Conservation (phyloP, 2,113 vertebrate species). For the Anseranas semipalmata region DNA sequence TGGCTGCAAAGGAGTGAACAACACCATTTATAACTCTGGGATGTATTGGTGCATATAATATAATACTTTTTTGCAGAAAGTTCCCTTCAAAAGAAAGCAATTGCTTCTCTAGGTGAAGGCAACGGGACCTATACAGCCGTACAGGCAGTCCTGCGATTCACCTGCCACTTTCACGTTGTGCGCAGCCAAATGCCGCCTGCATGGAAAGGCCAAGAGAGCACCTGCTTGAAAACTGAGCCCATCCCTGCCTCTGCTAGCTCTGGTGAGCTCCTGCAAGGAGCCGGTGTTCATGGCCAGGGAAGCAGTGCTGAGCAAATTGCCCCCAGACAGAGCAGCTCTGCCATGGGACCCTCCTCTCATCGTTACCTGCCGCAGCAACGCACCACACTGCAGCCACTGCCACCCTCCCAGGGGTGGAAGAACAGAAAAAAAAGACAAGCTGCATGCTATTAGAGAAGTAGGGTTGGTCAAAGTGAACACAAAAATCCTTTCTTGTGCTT, state of each 20-base stretch:
- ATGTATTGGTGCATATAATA: fast-evolving
- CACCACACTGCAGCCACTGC: neutral
- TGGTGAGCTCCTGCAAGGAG: neutral
- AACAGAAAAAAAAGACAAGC: neutral
- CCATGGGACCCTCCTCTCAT: neutral
- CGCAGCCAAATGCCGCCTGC: neutral
- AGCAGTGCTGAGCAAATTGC: slow-evolving; percentile 3
- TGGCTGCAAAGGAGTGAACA: fast-evolving
- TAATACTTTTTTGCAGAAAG: fast-evolving
- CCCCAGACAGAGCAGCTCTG: neutral
- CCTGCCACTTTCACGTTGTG: neutral
- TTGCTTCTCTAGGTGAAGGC: neutral
- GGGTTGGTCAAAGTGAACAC: neutral
- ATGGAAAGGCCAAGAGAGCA: neutral
- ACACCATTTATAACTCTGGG: fast-evolving
- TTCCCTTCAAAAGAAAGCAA: neutral
- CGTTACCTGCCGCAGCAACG: neutral
- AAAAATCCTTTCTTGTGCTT: neutral
- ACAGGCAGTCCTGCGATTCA: neutral
- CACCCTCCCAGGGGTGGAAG: neutral
- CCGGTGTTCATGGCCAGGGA: neutral
- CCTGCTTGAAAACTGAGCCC: neutral
- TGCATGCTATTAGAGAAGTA: neutral
- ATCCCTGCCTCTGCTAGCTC: neutral
- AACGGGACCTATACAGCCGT: neutral